phyloP scores from a whole-genome alignment of 2,797 vertebrate species.

The Sebastes hubbsi region DNA sequence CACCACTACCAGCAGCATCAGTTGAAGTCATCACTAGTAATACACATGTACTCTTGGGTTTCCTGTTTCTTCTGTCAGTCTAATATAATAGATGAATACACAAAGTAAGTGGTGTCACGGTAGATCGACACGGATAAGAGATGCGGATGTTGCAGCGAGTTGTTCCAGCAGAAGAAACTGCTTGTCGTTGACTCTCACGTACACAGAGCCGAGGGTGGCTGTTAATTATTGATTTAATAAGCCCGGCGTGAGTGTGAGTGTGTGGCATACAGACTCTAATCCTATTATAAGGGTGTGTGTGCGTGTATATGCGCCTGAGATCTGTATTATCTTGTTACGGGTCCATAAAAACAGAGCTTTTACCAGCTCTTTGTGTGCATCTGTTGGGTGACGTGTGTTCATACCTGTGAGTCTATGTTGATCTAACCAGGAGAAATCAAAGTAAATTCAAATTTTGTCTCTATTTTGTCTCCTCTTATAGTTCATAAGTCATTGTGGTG shows the following conservation, averaged over 20 bases:
- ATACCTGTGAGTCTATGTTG: too few species aligned
- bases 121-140: conserved; percentile 8
- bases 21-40: neutral
- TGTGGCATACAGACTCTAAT: conserved; percentile 22
- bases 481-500: neutral
- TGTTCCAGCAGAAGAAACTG: conserved; percentile 28
- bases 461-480: neutral
- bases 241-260: conserved; percentile 20
- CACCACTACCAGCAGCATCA: neutral
- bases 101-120: conserved; percentile 1
- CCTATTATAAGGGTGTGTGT: conserved; percentile 2
- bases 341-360: neutral
- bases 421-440: neutral
- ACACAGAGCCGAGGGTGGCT: conserved; percentile 9
- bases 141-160: neutral
- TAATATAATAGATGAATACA: neutral
- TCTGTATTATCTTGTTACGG: neutral
- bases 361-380: neutral
- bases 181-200: neutral
- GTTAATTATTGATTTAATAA: conserved; percentile 57
- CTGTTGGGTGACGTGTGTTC: neutral
- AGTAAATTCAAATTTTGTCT: neutral
- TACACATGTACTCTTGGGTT: neutral
- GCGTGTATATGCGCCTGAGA: neutral
- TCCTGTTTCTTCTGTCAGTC: neutral